Base-by-base conservation (phyloP, 2,113 vertebrate species). In the Typhlomys cinereus region DNA sequence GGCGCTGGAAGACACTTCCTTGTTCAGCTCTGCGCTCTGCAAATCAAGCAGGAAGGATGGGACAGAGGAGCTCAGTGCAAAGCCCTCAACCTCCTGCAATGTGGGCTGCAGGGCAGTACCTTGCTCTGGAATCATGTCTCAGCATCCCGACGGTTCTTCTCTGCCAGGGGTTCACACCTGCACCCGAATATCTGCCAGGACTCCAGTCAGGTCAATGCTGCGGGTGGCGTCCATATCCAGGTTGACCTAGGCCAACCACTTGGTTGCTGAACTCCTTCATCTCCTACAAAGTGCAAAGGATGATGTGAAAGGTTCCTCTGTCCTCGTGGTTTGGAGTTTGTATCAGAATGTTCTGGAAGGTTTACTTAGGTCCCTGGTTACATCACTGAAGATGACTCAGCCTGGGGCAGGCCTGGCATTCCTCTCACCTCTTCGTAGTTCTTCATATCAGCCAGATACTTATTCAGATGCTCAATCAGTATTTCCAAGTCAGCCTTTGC, bases 361-460 rank as follows among this genome's bases (percentile, higher is more conserved):
- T 1, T 3, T 41, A 73, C 62, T 27, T 4, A 67, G 79, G 23
- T 80, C 59, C 59, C 90, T 7, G 29, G 67, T 1, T 12, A 85
- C n/a, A 29, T 71, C 75, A 0, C 17, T 29, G 46, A 41, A 67
- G 59, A 12, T 2, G 23, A 21, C 14, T 62, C 52, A 21, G 15
- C 57, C 54, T 36, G 0, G 3, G 48, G 7, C 9, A n/a, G n/a
- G n/a, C n/a, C n/a, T n/a, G n/a, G n/a, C n/a, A n/a, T 2, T 36
- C 11, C 17, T 91, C 98, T 98, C 92, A 99, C 99, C 94, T 99
- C 99, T 78, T 99, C n/a, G 99, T 0, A 99, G 99, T 99, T 99
- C 98, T 98, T 99, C n/a, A 99, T 95, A 74, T 98, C 99, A 87
- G 98, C 99, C 95, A 99, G 97, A 90, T 99, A 99, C 94, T 99